phyloP scores from a whole-genome alignment of 2,113 vertebrate species.

The Donacobius atricapilla region DNA sequence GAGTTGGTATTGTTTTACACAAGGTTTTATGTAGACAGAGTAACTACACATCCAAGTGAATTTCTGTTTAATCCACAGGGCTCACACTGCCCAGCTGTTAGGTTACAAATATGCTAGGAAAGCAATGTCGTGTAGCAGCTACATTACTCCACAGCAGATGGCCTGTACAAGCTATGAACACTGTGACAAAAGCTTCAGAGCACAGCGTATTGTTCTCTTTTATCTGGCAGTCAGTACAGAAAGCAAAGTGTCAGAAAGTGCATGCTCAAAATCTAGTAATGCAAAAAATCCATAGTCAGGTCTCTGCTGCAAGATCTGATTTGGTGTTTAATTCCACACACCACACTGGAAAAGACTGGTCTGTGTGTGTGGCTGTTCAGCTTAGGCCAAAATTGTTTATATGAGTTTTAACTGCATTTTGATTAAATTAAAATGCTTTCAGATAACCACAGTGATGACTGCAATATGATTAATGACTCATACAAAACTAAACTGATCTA shows the following conservation, averaged over 20 bases:
- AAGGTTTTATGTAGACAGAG: not conserved
- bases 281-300: not conserved
- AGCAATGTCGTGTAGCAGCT: not conserved
- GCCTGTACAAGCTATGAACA: not conserved
- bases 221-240: not conserved
- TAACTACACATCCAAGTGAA: not conserved
- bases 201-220: not conserved
- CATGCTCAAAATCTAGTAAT: not conserved
- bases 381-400: not conserved
- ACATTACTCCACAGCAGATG: conserved; percentile 8
- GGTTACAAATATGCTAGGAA: not conserved
- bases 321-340: not conserved
- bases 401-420: conserved; percentile 17
- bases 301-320: not conserved
- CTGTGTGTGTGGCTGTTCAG: not conserved
- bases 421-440: conserved; percentile 25
- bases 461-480: not conserved
- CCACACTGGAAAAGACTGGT: not conserved
- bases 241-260: not conserved
- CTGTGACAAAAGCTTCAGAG: not conserved
- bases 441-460: not conserved
- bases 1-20: not conserved
- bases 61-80: not conserved
- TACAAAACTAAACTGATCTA: not conserved
- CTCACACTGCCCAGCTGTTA: not conserved